phyloP scores from a whole-genome alignment of 2,888 invertebrate species.

The Strigamia maritima region DNA sequence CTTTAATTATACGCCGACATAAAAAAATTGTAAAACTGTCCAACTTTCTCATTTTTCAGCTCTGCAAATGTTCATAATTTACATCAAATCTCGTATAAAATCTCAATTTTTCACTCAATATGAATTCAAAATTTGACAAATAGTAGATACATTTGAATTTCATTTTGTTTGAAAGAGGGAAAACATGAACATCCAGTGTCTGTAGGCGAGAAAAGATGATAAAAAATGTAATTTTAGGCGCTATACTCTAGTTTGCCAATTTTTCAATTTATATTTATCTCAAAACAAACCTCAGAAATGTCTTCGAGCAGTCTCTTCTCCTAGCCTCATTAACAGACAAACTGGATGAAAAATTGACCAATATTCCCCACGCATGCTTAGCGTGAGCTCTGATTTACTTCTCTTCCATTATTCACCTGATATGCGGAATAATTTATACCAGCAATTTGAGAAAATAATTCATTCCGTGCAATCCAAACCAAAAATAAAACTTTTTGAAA shows the following conservation, averaged over 20 bases:
- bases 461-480: not conserved
- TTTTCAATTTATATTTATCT: constrained; percentile 3
- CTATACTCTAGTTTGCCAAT: not conserved
- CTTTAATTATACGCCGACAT: not conserved
- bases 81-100: not conserved
- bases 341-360: constrained; percentile 18
- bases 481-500: not conserved
- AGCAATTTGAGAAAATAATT: constrained; percentile 34
- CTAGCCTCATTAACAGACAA: constrained; percentile 29
- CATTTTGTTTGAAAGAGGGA: not conserved
- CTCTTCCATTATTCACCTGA: constrained; percentile 32
- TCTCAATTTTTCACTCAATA: not conserved
- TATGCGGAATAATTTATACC: constrained; percentile 29
- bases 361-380: constrained; percentile 21
- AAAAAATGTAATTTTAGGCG: not conserved
- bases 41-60: not conserved
- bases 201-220: not conserved
- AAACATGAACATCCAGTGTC: not conserved
- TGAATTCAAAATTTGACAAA: not conserved
- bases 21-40: not conserved
- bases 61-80: not conserved
- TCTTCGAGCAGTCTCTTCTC: not conserved
- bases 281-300: not conserved
- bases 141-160: not conserved
- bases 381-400: constrained; percentile 25